Evolutionary conservation across 2,113 vertebrate species (phyloP).

Genomic region (Erpornis zantholeuca): DNA sequence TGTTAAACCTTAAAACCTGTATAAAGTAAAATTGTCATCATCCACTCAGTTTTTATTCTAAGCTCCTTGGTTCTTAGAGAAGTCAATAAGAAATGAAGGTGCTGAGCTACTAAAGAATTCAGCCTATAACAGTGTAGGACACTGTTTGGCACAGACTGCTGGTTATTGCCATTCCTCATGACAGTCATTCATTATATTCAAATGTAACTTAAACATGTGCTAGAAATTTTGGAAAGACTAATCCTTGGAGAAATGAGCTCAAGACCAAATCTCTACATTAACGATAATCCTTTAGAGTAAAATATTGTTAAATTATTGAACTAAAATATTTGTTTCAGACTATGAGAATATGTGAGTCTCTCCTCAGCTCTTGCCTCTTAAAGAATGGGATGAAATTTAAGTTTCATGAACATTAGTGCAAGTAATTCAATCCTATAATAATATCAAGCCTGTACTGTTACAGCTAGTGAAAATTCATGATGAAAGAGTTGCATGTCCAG

Average conservation of each 20-base stretch:
- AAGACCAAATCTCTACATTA: background rate
- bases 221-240: background rate
- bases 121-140: background rate
- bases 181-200: background rate
- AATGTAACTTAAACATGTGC: background rate
- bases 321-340: constrained; percentile 3
- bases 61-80: background rate
- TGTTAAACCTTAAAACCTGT: background rate
- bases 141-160: background rate
- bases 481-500: background rate
- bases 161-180: background rate
- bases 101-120: background rate
- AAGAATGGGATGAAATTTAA: background rate
- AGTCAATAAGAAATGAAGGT: background rate
- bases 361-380: background rate
- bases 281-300: background rate
- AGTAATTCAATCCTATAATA: background rate
- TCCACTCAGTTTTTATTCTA: background rate
- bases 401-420: background rate
- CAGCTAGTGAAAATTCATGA: background rate
- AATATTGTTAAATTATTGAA: background rate
- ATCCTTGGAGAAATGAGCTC: background rate
- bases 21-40: background rate
- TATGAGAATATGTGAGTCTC: background rate
- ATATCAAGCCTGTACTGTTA: background rate